phyloP scores from a whole-genome alignment of 2,113 vertebrate genomes.

The Hiodon alosoides region DNA sequence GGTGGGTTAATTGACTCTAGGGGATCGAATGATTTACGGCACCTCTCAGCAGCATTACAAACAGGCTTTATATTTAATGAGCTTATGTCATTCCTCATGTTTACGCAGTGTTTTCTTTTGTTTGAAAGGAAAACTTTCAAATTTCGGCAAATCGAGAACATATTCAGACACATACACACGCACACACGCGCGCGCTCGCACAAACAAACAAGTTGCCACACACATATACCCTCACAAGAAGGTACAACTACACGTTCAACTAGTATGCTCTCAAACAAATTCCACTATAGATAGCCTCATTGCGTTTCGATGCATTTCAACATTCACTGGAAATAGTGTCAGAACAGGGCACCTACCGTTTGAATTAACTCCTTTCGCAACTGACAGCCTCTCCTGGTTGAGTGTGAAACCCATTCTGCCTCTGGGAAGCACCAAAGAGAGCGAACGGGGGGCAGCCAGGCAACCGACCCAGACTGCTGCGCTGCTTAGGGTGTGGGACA shows the following conservation, averaged over 20 bases:
- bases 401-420: background rate
- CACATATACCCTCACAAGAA: background rate
- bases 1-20: constrained; percentile 13
- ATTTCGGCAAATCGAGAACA: background rate
- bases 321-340: background rate
- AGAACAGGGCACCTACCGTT: background rate
- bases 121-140: constrained; percentile 40
- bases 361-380: background rate
- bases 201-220: constrained; percentile 6
- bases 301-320: no score
- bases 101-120: constrained; percentile 55
- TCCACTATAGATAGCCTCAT: no score
- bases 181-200: background rate
- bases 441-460: background rate
- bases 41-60: constrained; percentile 55
- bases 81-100: constrained; percentile 57
- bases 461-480: background rate
- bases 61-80: constrained; percentile 56
- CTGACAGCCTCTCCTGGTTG: background rate
- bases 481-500: background rate
- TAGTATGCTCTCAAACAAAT: no score
- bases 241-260: background rate
- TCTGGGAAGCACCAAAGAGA: background rate
- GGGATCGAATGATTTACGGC: constrained; percentile 60
- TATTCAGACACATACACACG: background rate